Evolutionary conservation across 2,797 vertebrate species (phyloP).

Genomic region (Clamator glandarius): DNA sequence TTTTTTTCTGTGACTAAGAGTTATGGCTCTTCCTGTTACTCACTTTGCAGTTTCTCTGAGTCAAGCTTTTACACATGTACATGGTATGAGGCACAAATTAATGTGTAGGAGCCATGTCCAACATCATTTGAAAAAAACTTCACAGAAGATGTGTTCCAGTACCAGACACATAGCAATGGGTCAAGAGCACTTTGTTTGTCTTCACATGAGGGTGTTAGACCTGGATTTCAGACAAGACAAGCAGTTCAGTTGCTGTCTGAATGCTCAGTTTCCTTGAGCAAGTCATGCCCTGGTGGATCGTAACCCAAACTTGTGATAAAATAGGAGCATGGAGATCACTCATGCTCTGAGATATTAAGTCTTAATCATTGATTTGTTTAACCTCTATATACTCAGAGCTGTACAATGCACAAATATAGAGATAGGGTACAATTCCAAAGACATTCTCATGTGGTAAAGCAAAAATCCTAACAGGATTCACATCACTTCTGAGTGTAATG

Average conservation of each 20-base stretch:
- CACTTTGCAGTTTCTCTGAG: not conserved
- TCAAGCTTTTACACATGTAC: not conserved
- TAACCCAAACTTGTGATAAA: not conserved
- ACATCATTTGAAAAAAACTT: not conserved
- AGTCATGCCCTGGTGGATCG: not conserved
- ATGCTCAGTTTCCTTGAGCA: not conserved
- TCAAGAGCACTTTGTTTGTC: not conserved
- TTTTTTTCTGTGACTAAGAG: not conserved
- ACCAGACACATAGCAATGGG: not conserved
- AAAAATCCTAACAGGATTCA: not conserved
- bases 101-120: not conserved
- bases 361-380: not conserved
- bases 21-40: not conserved
- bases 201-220: not conserved
- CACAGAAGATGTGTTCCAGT: not conserved
- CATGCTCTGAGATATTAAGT: not conserved
- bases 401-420: not conserved
- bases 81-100: not conserved
- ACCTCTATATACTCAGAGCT: not conserved
- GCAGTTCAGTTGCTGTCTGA: not conserved
- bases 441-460: not conserved
- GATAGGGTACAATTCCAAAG: not conserved
- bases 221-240: not conserved
- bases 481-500: not conserved
- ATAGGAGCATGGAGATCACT: not conserved